Conservation (phyloP, 2,888 invertebrate genomes). For the Dione juno region DNA sequence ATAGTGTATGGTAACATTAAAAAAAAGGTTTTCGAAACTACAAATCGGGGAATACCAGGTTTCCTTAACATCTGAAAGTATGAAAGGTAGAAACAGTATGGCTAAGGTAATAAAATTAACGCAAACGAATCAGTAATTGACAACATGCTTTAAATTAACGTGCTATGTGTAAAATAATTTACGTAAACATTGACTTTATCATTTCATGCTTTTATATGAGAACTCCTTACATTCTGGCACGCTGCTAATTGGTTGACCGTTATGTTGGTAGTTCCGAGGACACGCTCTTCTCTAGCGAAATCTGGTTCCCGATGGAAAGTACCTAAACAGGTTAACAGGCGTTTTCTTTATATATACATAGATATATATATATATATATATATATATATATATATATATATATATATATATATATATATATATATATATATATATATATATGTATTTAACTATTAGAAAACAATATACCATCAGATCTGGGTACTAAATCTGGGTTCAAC, state of each 20-base stretch:
- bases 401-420: too few species aligned
- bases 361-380: too few species aligned
- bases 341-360: too few species aligned
- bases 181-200: background rate
- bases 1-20: too few species aligned
- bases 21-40: too few species aligned
- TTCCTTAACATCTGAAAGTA: background rate
- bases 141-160: background rate
- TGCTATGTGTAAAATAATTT: background rate
- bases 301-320: conserved; percentile 70
- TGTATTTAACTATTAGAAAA: background rate
- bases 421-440: too few species aligned
- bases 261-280: conserved; percentile 60
- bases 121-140: background rate
- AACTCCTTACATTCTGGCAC: conserved; percentile 62
- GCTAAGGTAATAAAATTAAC: background rate
- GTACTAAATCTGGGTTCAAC: conserved; percentile 60
- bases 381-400: too few species aligned
- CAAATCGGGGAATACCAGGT: too few species aligned
- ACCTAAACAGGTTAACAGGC: too few species aligned
- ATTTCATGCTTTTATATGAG: background rate
- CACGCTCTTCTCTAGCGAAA: conserved; percentile 61
- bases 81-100: background rate
- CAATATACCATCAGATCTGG: conserved; percentile 58
- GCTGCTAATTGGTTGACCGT: conserved; percentile 63